Percentiles rank a stretch among this genome's conserved stretches.
Conservation (phyloP, 1,140 invertebrate species). For the Drosophila neocordata region DNA sequence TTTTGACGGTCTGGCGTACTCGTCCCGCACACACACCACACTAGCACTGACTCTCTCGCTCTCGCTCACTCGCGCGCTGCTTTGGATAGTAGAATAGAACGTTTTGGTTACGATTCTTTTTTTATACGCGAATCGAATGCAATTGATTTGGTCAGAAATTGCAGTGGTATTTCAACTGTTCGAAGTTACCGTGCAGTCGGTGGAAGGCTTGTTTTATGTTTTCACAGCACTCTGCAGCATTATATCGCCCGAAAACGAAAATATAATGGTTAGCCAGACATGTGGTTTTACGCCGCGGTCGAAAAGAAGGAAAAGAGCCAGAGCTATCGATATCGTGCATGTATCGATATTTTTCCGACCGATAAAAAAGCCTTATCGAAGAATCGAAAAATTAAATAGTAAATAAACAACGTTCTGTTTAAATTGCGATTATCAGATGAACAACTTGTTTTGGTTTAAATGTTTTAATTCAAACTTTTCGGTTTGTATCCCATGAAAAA, state of each 20-base stretch:
- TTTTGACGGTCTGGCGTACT: constrained; percentile 60
- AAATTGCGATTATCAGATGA: no score
- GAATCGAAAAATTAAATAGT: no score
- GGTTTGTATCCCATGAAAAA: no score
- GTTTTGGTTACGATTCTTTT: constrained; percentile 67
- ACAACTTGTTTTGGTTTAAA: no score
- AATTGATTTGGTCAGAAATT: constrained; percentile 51
- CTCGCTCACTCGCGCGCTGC: constrained; percentile 33
- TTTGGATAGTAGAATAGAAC: constrained; percentile 55
- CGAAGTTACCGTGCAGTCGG: constrained; percentile 47
- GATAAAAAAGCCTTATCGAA: no score
- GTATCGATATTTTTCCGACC: background rate
- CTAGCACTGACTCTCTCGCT: constrained; percentile 21
- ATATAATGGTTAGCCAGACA: constrained; percentile 81
- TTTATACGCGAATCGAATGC: constrained; percentile 38
- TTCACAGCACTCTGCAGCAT: constrained; percentile 77
- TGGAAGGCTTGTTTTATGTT: constrained; percentile 61
- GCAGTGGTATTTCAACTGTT: constrained; percentile 61
- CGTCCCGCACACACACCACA: constrained; percentile 44
- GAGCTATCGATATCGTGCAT: background rate
- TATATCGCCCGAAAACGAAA: constrained; percentile 66
- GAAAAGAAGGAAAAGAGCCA: constrained; percentile 74
- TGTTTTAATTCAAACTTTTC: no score
- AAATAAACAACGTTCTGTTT: no score
- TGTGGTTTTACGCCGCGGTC: constrained; percentile 81